These are phyloP conservation scores for Scyliorhinus canicula DNA, from an alignment of 2,797 vertebrate species.

Conservation along the genomic window DNA sequence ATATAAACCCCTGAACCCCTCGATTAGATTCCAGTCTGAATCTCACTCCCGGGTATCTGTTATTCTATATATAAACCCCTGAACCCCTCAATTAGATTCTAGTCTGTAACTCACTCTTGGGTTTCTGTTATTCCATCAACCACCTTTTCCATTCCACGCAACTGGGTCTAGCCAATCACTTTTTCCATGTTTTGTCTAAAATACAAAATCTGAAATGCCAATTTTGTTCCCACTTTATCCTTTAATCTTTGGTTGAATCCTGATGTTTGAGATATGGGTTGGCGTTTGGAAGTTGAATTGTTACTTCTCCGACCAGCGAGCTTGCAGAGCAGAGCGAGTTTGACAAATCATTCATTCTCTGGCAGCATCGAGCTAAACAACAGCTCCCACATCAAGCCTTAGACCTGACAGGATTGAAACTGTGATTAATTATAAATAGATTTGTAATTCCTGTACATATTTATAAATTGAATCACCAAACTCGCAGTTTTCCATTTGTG, in stretches of 20 bases:
- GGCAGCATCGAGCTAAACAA: neutral
- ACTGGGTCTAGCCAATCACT: too few relatives aligned
- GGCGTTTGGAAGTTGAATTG: neutral
- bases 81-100: neutral
- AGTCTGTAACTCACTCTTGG: neutral
- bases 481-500: neutral
- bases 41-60: neutral
- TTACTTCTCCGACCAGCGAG: neutral
- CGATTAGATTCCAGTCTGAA: slow-evolving; percentile 1
- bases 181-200: neutral
- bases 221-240: neutral
- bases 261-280: neutral
- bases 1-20: neutral
- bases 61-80: neutral
- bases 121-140: neutral
- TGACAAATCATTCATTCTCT: neutral
- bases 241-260: neutral
- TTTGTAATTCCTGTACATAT: slow-evolving; percentile 1
- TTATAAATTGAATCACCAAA: neutral
- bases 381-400: neutral
- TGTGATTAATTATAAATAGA: slow-evolving; percentile 27
- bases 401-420: neutral
- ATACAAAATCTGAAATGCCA: neutral
- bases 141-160: neutral
- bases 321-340: neutral